Evolutionary conservation across 2,888 invertebrate genomes (phyloP), one percentile per base, ranked within the genome.

Genomic region (Napeogenes inachia): DNA sequence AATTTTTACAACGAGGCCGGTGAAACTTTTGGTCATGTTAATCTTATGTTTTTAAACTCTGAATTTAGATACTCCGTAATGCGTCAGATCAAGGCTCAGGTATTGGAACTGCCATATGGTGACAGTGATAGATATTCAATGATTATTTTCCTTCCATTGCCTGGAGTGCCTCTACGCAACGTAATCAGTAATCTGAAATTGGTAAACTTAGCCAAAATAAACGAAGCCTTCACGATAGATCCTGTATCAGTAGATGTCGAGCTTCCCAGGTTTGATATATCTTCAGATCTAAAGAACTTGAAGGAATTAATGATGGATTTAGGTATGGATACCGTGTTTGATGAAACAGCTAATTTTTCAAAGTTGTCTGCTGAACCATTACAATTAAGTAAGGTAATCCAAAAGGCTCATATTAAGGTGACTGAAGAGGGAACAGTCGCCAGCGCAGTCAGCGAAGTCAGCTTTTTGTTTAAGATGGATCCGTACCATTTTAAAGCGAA

Each of bases 121-220:
- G 68, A 77, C 0, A 75, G 72, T 1, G 72, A 73, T 12, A 87
- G 91, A 60, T 91, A 92, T 62, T 92, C 93, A 0, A 94, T 95
- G 94, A 78, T 94, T 5, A 71, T 94, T 3, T 81, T 94, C 63
- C 73, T 94, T 38, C 95, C 95, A 0, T 76, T 86, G 58, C 75
- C 79, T 42, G 87, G 87, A 33, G 81, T 84, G 13, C 73, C 82
- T 1, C 62, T 92, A 4, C 73, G 77, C 3, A 79, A 78, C 4
- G 87, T 94, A 0, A 76, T 93, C 1, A 80, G 89, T 0, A 83
- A 84, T 13, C 73, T 94, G n/a, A 81, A 83, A 12, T 73, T 68
- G 0, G 72, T 91, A 12, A 90, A 91, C 61, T 75, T 92, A 68
- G 76, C 77, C 0, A 81, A 87, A 0, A 81, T 94, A 42, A 84